Evolutionary conservation across 2,113 vertebrate genomes (phyloP), one percentile per base, ranked within the genome.

Genomic region (Alexandromys fortis): DNA sequence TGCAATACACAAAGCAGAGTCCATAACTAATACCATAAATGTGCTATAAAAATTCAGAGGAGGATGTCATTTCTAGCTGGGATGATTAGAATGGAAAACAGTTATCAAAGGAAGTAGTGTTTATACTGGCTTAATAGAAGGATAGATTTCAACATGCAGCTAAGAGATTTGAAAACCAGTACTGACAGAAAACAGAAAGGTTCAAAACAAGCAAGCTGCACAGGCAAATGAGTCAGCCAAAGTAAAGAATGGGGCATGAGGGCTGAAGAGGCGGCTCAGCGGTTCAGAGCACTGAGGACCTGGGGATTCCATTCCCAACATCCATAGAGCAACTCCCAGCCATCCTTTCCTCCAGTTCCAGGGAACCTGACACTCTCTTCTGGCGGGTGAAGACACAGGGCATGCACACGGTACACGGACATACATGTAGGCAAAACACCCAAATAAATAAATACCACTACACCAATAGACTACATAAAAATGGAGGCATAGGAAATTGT

Each of bases 21-120:
- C 65, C 24, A 67, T 95, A 92, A 86, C 70, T 85, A 92, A 92
- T 68, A 92, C 2, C 72, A 38, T 92, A 35, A 92, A 91, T 6
- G 26, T 82, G 65, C 58, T 72, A 81, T 58, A 76, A 88, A 92
- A 83, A 81, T 35, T 96, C 38, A 94, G 22, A 90, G 28, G 22
- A 58, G 14, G 42, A 79, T 91, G 42, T 33, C 3, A 33, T 82
- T 91, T 94, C 52, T 73, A 24, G 17, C 77, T 93, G 12, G 12
- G 19, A 86, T 82, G 76, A 96, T 92, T 75, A 49, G 11, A 49
- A 13, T 49, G 22, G 2, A 10, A 55, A 85, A 82, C 38, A 55
- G n/a, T 70, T 86, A 63, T 89, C 42, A 85, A 47, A 92, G 19
- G 58, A 70, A 81, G 73, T 77, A 90, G 47, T 21, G 76, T 79